These are phyloP conservation scores for Rallus limicola DNA, from an alignment of 2,113 vertebrate species.

Conservation along the genomic window DNA sequence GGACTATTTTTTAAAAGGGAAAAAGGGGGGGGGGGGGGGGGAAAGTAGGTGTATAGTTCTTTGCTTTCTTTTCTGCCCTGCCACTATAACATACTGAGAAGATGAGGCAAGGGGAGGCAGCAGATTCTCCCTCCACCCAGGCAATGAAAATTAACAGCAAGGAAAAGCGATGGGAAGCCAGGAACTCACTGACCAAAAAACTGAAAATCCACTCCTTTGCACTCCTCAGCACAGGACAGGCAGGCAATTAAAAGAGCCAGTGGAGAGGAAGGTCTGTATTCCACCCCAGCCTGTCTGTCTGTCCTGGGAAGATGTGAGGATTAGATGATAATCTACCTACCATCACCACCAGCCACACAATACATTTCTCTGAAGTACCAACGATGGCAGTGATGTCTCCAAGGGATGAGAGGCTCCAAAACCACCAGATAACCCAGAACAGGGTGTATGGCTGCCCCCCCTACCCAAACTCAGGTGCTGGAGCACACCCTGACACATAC, in stretches of 20 bases:
- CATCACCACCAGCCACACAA: not conserved
- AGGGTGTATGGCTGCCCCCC: too few species aligned
- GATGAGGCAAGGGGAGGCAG: not conserved
- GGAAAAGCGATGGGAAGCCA: not conserved
- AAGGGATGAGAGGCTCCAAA: not conserved
- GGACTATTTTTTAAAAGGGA: too few species aligned
- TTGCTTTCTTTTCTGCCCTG: not conserved
- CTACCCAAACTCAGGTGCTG: not conserved
- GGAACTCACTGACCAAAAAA: not conserved
- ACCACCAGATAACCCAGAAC: not conserved
- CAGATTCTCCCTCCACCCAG: not conserved
- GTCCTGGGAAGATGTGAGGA: not conserved
- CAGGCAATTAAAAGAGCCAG: not conserved
- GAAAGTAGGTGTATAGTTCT: not conserved
- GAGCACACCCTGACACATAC: fast-evolving
- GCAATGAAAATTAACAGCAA: not conserved
- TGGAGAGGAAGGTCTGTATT: not conserved
- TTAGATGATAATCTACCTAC: not conserved
- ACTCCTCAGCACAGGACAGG: not conserved
- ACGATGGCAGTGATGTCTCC: not conserved
- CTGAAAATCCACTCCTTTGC: not conserved
- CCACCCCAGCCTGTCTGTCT: not conserved
- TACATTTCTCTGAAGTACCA: not conserved
- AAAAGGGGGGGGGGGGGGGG: too few species aligned
- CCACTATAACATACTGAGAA: not conserved